These are phyloP conservation scores for Sebastiscus albofasciatus DNA, from an alignment of 2,797 vertebrate genomes.

Conservation along the genomic window DNA sequence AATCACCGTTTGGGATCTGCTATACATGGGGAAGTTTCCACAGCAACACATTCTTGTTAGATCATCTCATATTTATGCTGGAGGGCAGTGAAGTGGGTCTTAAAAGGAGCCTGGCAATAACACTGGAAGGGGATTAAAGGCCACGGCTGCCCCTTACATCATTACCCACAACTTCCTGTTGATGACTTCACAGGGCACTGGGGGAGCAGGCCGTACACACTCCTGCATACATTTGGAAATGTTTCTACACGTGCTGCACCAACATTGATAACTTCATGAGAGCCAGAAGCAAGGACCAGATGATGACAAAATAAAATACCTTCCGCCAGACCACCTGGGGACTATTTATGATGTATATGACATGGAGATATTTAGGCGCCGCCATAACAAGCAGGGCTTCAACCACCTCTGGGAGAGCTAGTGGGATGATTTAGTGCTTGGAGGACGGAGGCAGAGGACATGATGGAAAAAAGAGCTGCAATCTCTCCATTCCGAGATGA, in stretches of 20 bases:
- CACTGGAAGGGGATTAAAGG: slow-evolving; percentile 43
- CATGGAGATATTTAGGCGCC: slow-evolving; percentile 3
- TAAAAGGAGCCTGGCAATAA: slow-evolving; percentile 53
- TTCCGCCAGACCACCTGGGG: slow-evolving; percentile 6
- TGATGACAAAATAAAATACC: slow-evolving; percentile 22
- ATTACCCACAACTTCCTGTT: slow-evolving; percentile 55
- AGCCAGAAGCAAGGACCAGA: not conserved
- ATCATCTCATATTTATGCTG: slow-evolving; percentile 73
- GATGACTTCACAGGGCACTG: slow-evolving; percentile 35
- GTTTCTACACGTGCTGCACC: not conserved
- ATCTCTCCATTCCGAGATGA: slow-evolving; percentile 30
- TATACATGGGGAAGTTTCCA: slow-evolving; percentile 78
- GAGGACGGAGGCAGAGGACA: slow-evolving; percentile 18
- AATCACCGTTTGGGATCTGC: slow-evolving; percentile 73
- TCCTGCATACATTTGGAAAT: not conserved
- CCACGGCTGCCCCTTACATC: slow-evolving; percentile 33
- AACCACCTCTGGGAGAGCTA: slow-evolving; percentile 11
- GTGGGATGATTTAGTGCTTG: slow-evolving; percentile 38
- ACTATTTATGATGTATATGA: slow-evolving; percentile 19
- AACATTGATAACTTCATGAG: not conserved
- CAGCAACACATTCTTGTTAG: slow-evolving; percentile 74
- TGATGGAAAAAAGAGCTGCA: slow-evolving; percentile 46
- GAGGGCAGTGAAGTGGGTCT: slow-evolving; percentile 51
- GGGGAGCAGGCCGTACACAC: not conserved
- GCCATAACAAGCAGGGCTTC: slow-evolving; percentile 34